phyloP scores from a whole-genome alignment of 2,888 invertebrate species.

The Brenthis ino region DNA sequence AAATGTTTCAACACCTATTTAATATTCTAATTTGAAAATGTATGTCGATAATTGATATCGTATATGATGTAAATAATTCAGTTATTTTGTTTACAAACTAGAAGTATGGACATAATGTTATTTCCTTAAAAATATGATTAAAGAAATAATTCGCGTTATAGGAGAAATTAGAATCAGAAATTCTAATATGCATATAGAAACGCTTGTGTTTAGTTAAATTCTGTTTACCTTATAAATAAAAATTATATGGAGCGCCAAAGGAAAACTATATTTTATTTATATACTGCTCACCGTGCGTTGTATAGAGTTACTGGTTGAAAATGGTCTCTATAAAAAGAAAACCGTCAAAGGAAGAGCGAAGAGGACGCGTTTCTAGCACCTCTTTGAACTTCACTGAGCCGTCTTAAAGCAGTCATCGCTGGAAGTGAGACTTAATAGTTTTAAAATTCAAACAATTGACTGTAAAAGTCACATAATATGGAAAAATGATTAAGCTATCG shows the following conservation, averaged over 20 bases:
- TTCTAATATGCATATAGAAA: too few species aligned
- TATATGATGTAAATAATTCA: too few species aligned
- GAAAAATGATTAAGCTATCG: too few species aligned
- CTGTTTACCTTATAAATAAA: not conserved
- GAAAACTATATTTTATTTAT: constrained; percentile 26
- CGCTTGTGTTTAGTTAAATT: too few species aligned
- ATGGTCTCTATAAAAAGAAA: constrained; percentile 42
- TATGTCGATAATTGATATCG: too few species aligned
- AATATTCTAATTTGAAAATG: constrained; percentile 1
- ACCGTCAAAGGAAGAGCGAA: constrained; percentile 47
- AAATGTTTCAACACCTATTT: constrained; percentile 14
- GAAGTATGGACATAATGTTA: too few species aligned
- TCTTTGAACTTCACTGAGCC: constrained; percentile 58
- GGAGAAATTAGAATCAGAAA: too few species aligned
- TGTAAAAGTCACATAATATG: not conserved
- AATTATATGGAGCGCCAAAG: not conserved
- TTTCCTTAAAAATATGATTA: too few species aligned
- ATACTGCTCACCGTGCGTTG: constrained; percentile 22
- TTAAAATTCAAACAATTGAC: not conserved
- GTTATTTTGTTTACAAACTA: too few species aligned
- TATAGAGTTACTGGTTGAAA: constrained; percentile 38
- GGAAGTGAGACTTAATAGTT: constrained; percentile 30
- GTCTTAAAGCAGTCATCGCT: constrained; percentile 55
- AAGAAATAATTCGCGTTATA: not conserved
- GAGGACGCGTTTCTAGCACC: constrained; percentile 53